phyloP scores from a whole-genome alignment of 2,113 vertebrate species.

The Xenopus borealis region DNA sequence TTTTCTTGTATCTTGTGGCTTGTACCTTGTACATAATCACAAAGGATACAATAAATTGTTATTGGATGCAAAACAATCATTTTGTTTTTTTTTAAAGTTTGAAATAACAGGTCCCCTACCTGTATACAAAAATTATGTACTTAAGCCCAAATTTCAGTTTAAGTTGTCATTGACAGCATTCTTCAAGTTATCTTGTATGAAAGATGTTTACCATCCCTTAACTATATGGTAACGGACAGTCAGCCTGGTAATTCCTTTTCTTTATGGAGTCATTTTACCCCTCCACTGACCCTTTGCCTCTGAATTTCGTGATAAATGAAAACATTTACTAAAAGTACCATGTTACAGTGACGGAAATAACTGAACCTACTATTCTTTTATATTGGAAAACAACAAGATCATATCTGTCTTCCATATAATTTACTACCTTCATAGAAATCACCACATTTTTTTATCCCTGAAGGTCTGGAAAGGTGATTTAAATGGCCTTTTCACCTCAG shows the following conservation, averaged over 20 bases:
- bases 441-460: slow-evolving; percentile 34
- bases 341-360: slow-evolving; percentile 31
- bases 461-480: slow-evolving; percentile 36
- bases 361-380: slow-evolving; percentile 32
- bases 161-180: slow-evolving; percentile 17
- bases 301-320: slow-evolving; percentile 35
- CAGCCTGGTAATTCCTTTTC: slow-evolving; percentile 33
- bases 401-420: slow-evolving; percentile 35
- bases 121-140: neutral
- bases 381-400: slow-evolving; percentile 31
- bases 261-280: slow-evolving; percentile 38
- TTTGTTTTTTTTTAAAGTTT: too few species aligned
- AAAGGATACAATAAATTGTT: too few species aligned
- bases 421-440: slow-evolving; percentile 30
- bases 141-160: neutral
- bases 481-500: slow-evolving; percentile 29
- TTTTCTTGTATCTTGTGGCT: too few species aligned
- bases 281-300: slow-evolving; percentile 14
- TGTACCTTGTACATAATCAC: too few species aligned
- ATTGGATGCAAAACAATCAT: too few species aligned
- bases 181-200: slow-evolving; percentile 13
- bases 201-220: slow-evolving; percentile 18
- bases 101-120: too few species aligned
- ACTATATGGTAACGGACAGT: slow-evolving; percentile 28
- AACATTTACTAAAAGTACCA: slow-evolving; percentile 9